Percentiles rank a stretch among this genome's conserved stretches.
phyloP scores from a whole-genome alignment of 2,888 invertebrate species.

The Listrodromus nycthemerus region DNA sequence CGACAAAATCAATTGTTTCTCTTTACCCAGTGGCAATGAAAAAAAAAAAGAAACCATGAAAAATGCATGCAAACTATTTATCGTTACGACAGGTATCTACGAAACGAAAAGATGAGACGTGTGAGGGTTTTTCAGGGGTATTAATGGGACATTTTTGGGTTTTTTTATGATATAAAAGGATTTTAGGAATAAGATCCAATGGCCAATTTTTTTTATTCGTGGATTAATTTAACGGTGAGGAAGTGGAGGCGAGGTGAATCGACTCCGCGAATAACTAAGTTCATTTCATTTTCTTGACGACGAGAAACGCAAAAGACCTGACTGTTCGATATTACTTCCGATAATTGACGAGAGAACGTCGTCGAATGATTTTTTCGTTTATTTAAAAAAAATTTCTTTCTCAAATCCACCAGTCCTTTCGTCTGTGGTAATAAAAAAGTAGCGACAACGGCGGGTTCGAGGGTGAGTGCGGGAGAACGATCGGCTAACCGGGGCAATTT shows the following conservation, averaged over 20 bases:
- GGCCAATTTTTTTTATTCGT: conserved; percentile 56
- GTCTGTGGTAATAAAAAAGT: neutral
- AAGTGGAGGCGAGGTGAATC: conserved; percentile 76
- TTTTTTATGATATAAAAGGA: conserved; percentile 37
- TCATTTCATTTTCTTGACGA: conserved; percentile 54
- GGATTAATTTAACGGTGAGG: conserved; percentile 60
- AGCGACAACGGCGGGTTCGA: conserved; percentile 18
- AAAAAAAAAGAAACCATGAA: conserved; percentile 62
- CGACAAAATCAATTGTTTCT: conserved; percentile 26
- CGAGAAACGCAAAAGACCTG: conserved; percentile 69
- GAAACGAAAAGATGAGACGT: conserved; percentile 78
- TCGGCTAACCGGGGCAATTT: conserved; percentile 14
- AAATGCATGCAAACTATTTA: conserved; percentile 71
- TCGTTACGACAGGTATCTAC: conserved; percentile 72
- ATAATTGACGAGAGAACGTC: conserved; percentile 18
- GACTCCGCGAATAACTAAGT: conserved; percentile 74
- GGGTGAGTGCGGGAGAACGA: conserved; percentile 20
- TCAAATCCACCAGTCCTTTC: neutral
- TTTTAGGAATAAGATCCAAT: conserved; percentile 49
- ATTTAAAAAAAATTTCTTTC: conserved; percentile 21
- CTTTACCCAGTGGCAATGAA: conserved; percentile 42
- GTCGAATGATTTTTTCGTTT: neutral
- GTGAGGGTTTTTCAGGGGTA: conserved; percentile 66
- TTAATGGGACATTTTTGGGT: conserved; percentile 31
- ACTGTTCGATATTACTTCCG: conserved; percentile 1